Evolutionary conservation across 2,888 invertebrate species (phyloP), one percentile per base, ranked within the genome.

Genomic region (Lagria hirta): DNA sequence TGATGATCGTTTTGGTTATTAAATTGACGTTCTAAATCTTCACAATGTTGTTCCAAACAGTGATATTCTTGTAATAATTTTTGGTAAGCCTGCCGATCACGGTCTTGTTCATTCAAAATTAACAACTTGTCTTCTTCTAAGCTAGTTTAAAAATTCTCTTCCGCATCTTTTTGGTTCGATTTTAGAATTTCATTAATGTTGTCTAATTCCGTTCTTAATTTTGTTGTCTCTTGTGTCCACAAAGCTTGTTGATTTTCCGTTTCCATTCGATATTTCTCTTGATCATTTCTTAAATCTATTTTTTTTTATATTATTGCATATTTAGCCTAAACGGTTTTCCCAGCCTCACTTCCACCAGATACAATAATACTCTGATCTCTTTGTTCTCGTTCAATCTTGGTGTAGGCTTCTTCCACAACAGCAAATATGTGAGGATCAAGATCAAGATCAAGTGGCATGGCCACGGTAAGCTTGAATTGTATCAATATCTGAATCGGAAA

Each of bases 381-480:
- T 51, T 79, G 78, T 61, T 84, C 85, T 72, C 94, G 81, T 71
- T 95, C 93, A 74, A 97, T 76, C 67, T 92, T 88, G 7, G 93
- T 94, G 73, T 87, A 96, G 0, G 96, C 96, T 69, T 98, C 97
- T 72, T 99, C 98, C 1, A 97, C 92, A 6, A 99, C 93, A 1
- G 97, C 98, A 71, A 96, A 99, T 57, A 99, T 95, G 69, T 99
- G 98, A 0, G 98, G 98, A 63, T 98, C 98, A 67, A 98, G 76
- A 67, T 94, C 92, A 1, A 93, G 93, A 87, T 94, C 91, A 48
- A 91, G 83, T 65, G 90, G 90, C 0, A 95, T 94, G n/a, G n/a
- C n/a, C n/a, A n/a, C n/a, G n/a, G n/a, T n/a, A n/a, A n/a, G n/a
- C 24, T 77, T 91, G 88, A 60, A 98, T 95, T 22, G 95, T 95